Percentiles rank a stretch among this genome's conserved stretches.
Conservation (phyloP, 2,888 invertebrate species). For the Formica aserva region DNA sequence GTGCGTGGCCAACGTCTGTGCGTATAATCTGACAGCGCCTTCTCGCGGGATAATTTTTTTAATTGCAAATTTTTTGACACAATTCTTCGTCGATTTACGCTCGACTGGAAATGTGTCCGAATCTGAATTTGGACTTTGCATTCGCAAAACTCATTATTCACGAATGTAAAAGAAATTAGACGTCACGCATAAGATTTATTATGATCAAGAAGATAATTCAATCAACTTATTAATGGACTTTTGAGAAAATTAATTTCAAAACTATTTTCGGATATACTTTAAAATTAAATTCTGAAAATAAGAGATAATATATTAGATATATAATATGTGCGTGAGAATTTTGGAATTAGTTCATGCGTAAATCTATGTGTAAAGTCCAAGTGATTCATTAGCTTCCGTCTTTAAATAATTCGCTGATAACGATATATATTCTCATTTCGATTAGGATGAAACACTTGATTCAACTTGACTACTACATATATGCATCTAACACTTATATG, state of each 20-base stretch:
- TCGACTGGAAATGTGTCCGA: neutral
- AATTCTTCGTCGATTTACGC: neutral
- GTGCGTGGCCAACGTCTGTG: neutral
- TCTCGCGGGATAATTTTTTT: no score
- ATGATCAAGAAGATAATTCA: neutral
- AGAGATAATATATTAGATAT: neutral
- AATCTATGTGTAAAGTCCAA: neutral
- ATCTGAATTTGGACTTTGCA: neutral
- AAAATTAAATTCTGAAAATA: neutral
- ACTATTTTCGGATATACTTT: neutral
- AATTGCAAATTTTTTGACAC: no score
- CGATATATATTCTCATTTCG: neutral
- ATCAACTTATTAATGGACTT: neutral
- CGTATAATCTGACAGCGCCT: no score
- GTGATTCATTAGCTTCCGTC: conserved; percentile 2
- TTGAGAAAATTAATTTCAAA: neutral
- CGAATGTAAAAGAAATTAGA: neutral
- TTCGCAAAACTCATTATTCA: neutral
- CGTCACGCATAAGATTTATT: neutral
- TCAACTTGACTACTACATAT: neutral
- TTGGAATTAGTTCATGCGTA: no score
- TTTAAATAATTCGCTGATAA: conserved; percentile 5
- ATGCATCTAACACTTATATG: neutral
- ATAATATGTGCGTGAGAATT: neutral
- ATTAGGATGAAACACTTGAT: neutral